A percentile compares a stretch with the other conserved stretches of the same genome.
These are phyloP conservation scores for Romanogobio albipinnatus DNA, from an alignment of 2,113 vertebrate genomes.

Conservation along the genomic window DNA sequence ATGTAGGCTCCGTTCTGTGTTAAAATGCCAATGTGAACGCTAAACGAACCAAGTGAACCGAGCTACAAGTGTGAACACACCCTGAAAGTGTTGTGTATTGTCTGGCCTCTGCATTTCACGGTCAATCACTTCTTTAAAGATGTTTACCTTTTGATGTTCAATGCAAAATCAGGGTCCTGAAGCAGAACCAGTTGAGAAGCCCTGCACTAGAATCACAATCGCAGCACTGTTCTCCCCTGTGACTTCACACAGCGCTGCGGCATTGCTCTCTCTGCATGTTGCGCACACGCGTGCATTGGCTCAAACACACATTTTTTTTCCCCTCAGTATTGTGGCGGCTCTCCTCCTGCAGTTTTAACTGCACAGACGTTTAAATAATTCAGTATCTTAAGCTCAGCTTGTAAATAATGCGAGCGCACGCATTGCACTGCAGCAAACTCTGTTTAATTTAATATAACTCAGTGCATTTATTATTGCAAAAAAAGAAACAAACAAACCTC, in stretches of 20 bases:
- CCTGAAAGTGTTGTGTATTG: too few relatives aligned
- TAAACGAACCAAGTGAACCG: too few relatives aligned
- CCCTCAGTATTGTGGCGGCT: neutral
- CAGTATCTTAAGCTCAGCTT: conserved; percentile 62
- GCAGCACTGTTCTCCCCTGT: neutral
- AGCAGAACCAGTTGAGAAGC: neutral
- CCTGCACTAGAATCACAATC: neutral
- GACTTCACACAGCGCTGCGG: conserved; percentile 17
- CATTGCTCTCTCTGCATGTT: conserved; percentile 16
- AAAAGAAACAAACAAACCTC: neutral
- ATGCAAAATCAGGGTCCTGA: neutral
- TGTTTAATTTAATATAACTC: conserved; percentile 1
- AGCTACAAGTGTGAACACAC: too few relatives aligned
- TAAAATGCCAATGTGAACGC: too few relatives aligned
- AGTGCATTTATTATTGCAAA: neutral
- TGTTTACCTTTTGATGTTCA: neutral
- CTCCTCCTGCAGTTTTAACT: conserved; percentile 64
- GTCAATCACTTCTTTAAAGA: neutral
- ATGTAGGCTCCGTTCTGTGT: too few relatives aligned
- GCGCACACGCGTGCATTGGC: neutral
- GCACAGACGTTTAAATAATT: conserved; percentile 71
- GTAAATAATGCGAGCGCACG: conserved; percentile 74
- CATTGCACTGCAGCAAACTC: neutral
- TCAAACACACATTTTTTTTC: neutral
- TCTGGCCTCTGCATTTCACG: too few relatives aligned